Percentiles rank a stretch among this genome's conserved stretches.
Evolutionary conservation across 2,113 vertebrate genomes (phyloP).

Genomic region (Panthera tigris): DNA sequence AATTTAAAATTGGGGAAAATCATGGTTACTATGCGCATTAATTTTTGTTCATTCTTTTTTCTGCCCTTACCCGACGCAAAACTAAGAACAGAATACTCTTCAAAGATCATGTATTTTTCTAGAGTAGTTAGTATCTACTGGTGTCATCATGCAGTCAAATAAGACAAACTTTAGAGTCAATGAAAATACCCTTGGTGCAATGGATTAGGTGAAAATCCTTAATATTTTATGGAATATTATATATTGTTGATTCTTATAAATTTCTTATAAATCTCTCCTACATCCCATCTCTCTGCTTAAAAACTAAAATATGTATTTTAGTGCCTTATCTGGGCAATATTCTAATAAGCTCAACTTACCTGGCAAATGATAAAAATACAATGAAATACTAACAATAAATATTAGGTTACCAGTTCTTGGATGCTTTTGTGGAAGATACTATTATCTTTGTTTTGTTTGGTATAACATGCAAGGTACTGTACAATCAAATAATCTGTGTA

Average conservation of each 20-base stretch:
- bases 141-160: neutral
- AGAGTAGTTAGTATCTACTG: neutral
- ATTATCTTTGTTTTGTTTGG: neutral
- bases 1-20: neutral
- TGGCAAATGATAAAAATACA: neutral
- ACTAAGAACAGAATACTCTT: neutral
- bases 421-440: neutral
- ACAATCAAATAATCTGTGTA: neutral
- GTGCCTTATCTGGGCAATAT: no score
- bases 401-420: neutral
- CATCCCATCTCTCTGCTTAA: neutral
- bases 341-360: no score
- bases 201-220: neutral
- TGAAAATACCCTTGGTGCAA: neutral
- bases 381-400: neutral
- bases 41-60: neutral
- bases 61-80: rapidly evolving
- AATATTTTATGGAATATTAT: neutral
- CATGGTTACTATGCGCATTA: neutral
- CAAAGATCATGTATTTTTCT: neutral
- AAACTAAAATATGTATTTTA: neutral
- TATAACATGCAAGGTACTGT: neutral
- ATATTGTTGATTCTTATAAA: neutral
- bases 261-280: neutral
- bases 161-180: neutral